Base-by-base conservation (phyloP, 64 coral and sea anemone species). In the Dendronephthya gigantea region DNA sequence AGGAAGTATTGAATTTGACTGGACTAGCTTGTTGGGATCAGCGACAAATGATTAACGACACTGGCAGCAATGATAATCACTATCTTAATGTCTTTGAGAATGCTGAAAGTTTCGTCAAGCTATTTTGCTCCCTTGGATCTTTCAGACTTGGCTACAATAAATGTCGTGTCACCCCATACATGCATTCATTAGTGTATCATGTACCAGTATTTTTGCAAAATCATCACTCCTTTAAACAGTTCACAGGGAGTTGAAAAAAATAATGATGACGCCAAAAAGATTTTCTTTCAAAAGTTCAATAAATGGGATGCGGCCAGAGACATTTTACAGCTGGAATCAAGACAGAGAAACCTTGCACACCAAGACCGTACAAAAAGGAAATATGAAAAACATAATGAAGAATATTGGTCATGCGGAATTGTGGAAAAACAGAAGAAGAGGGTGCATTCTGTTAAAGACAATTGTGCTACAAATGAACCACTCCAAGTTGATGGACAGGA, bases 271-370 rank as follows among this genome's bases (percentile, higher is more conserved):
- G 74, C 84, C 17, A 83, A 90, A 40, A 83, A 84, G 56, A 55
- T 86, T 11, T 36, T 86, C 9, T 90, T 86, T 19, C 68, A 86
- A 40, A 90, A 86, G 43, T 91, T 85, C 12, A 91, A 91, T 40
- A 91, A 91, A 88, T 91, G 85, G 85, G 85, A 91, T 66, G 52
- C 90, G 15, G 85, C 82, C 0, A 47, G 32, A 38, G 86, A 91
- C 43, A 84, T 91, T 49, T 81, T 91, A 23, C 84, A 38, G n/a
- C 32, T 82, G 36, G 88, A 90, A 40, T 22, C 83, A 0, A 85
- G 83, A 39, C 88, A 90, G 35, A 48, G 45, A 81, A 43, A 37
- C 39, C 66, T 90, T 43, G 30, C 76, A 29, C 39, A 85, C 1
- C 40, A 85, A 56, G 83, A 90, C 17, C n/a, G 88, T 37, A 25